A percentile compares a stretch with the other conserved stretches of the same genome.
phyloP scores from a whole-genome alignment of 2,888 invertebrate genomes.

The Drepanosiphum platanoidis region DNA sequence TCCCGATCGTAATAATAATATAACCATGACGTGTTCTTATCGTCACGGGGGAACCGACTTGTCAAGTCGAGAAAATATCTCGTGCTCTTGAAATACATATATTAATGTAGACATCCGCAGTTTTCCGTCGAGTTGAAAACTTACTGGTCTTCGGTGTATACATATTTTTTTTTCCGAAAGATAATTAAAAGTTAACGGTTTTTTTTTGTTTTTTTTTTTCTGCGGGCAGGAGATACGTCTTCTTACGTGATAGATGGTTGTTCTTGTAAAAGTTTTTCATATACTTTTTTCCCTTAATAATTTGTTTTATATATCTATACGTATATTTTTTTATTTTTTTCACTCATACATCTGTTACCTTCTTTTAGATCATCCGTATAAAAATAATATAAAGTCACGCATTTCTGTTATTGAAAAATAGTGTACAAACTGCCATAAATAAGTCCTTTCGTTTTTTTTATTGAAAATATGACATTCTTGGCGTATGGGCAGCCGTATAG shows the following conservation, averaged over 20 bases:
- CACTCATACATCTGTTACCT: background rate
- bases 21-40: background rate
- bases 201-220: no score
- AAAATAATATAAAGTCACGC: no score
- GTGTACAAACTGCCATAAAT: no score
- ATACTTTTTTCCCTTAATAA: background rate
- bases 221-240: background rate
- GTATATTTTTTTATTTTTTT: background rate
- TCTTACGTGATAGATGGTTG: background rate
- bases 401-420: no score
- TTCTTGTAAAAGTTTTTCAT: background rate
- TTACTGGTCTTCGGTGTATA: background rate
- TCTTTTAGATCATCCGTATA: no score
- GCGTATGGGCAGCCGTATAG: no score
- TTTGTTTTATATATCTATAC: background rate
- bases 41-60: background rate
- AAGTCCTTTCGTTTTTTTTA: no score
- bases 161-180: background rate
- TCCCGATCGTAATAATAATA: background rate
- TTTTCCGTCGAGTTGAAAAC: background rate
- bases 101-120: background rate
- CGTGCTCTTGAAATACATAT: background rate
- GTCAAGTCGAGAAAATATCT: background rate
- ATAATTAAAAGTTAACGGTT: background rate
- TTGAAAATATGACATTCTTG: no score